Base-by-base conservation (phyloP, 2,113 vertebrate species). In the Campylomormyrus tamandua region DNA sequence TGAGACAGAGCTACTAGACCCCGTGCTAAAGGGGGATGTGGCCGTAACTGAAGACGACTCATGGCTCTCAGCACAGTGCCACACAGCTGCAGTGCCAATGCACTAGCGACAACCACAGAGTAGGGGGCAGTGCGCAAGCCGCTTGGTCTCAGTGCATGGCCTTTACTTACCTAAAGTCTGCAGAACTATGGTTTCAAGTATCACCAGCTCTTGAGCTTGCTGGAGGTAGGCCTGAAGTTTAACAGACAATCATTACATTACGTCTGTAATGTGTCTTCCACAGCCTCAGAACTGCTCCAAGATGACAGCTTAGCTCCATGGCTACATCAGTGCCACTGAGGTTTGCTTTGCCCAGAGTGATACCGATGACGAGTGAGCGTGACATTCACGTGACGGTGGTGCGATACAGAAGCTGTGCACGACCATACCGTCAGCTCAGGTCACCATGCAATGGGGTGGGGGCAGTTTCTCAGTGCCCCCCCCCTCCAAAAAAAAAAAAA, bases 171-270 rank as follows among this genome's bases (percentile, higher is more conserved):
- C 98, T 95, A 99, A 97, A 89, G 98, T 99, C 93, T 99, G 98
- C 93, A 99, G 97, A 96, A 99, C 97, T 94, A 99, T 97, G 87
- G 97, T 98, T 98, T 99, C 98, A 96, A 99, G 97, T 95, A 97
- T 97, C 95, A 99, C 98, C 93, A 99, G 96, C 94, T 99, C 98
- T 96, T 99, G 98, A 92, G 97, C 97, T 95, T 98, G 98, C 88
- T 98, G 98, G 95, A 98, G 98, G 93, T 99, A 99, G 92, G 97
- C 97, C 98, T 99, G 95, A 88, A 95, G 94, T 93, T 93, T 89
- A 90, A 95, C 42, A 91, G 70, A 92, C 88, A 88, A 45, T 86
- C 31, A 70, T 90, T 87, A 58, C 39, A 83, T 86, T 31, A 83
- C 10, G 58, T 58, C 48, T 85, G 50, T 39, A 83, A 89, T 74